These are phyloP conservation scores for Brachionus plicatilis DNA, from an alignment of 1,140 invertebrate species.

Conservation along the genomic window DNA sequence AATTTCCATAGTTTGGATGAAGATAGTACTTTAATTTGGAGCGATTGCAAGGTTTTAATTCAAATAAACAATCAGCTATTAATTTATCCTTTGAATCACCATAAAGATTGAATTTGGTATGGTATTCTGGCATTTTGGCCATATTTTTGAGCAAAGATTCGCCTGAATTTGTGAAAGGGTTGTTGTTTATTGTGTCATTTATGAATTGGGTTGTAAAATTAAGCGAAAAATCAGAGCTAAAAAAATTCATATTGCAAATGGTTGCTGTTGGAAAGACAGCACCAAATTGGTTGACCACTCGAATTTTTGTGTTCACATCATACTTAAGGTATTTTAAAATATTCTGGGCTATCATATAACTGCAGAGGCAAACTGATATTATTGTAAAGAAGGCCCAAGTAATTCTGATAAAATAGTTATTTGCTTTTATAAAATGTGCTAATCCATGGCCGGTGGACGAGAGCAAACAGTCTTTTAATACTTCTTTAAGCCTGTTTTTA, in stretches of 20 bases:
- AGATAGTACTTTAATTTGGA: background rate
- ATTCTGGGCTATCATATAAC: background rate
- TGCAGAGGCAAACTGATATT: background rate
- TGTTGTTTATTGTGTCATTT: too few relatives aligned
- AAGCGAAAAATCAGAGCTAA: background rate
- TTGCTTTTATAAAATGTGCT: background rate
- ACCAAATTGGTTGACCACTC: background rate
- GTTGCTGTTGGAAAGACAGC: background rate
- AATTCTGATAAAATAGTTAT: background rate
- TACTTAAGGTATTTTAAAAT: background rate
- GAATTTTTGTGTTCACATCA: background rate
- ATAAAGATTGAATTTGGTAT: background rate
- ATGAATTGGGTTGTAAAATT: background rate
- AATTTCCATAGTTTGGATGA: constrained; percentile 11
- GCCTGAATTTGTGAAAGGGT: too few relatives aligned
- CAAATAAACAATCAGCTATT: background rate
- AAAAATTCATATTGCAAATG: background rate
- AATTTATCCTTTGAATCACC: background rate
- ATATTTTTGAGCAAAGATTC: background rate
- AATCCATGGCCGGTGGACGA: background rate
- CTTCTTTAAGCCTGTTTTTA: too few relatives aligned
- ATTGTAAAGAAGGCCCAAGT: background rate
- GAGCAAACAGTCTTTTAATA: background rate
- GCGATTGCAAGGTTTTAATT: background rate
- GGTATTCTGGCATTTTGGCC: background rate